Percentiles rank a stretch among this genome's conserved stretches.
Evolutionary conservation across 2,113 vertebrate genomes (phyloP).

Genomic region (Galemys pyrenaicus): DNA sequence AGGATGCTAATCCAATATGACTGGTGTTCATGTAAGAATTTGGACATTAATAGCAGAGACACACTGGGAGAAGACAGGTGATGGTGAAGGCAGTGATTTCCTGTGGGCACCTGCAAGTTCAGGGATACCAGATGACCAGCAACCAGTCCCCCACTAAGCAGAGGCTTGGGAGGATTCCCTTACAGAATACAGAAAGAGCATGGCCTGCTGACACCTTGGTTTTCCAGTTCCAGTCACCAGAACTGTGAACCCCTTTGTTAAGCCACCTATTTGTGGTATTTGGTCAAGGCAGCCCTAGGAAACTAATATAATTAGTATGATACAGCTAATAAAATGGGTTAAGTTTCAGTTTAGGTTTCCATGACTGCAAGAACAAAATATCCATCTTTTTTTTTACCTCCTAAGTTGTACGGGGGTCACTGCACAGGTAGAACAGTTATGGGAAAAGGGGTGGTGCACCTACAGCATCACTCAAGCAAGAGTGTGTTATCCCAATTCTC

Average conservation of each 20-base stretch:
- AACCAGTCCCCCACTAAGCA: neutral
- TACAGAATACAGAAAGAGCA: neutral
- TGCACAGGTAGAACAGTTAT: accelerated
- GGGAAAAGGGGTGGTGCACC: neutral
- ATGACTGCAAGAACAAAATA: neutral
- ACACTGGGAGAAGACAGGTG: neutral
- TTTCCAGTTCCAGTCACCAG: neutral
- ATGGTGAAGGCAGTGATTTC: neutral
- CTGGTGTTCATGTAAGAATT: neutral
- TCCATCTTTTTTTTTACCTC: neutral
- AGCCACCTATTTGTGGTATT: neutral
- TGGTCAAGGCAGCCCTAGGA: neutral
- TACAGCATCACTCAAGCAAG: neutral
- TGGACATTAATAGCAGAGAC: neutral
- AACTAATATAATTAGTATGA: neutral
- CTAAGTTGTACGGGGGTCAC: neutral
- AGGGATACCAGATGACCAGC: neutral
- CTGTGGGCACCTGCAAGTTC: neutral
- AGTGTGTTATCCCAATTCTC: neutral
- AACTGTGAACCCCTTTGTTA: neutral
- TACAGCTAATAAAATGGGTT: neutral
- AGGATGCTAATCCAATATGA: neutral
- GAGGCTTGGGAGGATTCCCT: neutral
- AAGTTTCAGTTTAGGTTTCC: neutral
- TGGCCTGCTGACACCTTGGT: accelerated